phyloP scores from a whole-genome alignment of 2,888 invertebrate species.

The Eulithis testata region DNA sequence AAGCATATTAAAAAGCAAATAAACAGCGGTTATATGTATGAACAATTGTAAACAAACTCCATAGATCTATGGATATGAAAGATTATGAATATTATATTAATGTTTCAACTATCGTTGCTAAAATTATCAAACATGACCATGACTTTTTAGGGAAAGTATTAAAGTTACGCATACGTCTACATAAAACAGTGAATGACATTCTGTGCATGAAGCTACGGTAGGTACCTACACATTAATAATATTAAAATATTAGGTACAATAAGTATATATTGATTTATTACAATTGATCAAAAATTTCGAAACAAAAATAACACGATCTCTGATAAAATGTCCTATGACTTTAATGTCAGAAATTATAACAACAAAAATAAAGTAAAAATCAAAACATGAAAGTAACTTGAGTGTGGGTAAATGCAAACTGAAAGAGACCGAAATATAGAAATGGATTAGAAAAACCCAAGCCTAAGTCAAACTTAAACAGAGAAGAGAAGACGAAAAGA shows the following conservation, averaged over 20 bases:
- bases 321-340: no score
- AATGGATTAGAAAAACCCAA: no score
- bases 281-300: background rate
- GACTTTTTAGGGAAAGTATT: slow-evolving; percentile 27
- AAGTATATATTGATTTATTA: background rate
- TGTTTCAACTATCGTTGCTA: slow-evolving; percentile 31
- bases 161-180: slow-evolving; percentile 42
- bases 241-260: background rate
- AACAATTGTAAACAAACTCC: slow-evolving; percentile 58
- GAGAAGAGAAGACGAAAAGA: no score
- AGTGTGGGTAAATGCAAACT: no score
- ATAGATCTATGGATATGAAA: slow-evolving; percentile 53
- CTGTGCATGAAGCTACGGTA: slow-evolving; percentile 49
- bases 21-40: slow-evolving; percentile 54
- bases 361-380: no score
- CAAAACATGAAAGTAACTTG: no score
- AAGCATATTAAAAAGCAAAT: slow-evolving; percentile 69
- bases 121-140: slow-evolving; percentile 27
- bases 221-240: background rate
- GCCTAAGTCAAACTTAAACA: no score
- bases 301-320: no score
- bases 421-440: no score
- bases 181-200: slow-evolving; percentile 49
- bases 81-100: slow-evolving; percentile 37
- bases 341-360: no score